A percentile compares a stretch with the other conserved stretches of the same genome.
Conservation (phyloP, 2,113 vertebrate genomes). For the Elephantulus edwardii region DNA sequence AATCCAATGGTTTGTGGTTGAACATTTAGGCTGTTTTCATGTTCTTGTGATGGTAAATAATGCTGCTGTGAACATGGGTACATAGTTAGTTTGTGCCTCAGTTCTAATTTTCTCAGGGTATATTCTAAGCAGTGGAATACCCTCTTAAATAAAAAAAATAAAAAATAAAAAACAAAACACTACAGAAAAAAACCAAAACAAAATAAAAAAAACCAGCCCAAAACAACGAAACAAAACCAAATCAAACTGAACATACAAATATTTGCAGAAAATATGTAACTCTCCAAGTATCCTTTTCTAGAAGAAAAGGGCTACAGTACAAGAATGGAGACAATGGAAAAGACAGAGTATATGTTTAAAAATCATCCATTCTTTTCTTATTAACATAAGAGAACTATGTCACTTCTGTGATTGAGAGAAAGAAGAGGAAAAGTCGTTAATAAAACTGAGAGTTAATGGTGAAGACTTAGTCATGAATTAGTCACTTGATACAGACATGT, state of each 20-base stretch:
- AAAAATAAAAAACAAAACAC: too few relatives aligned
- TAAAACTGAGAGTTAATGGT: conserved; percentile 62
- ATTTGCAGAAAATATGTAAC: neutral
- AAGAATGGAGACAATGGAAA: neutral
- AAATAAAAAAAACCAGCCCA: too few relatives aligned
- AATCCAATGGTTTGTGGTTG: too few relatives aligned
- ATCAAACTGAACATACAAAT: neutral
- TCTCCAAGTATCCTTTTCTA: neutral
- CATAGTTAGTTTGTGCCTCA: too few relatives aligned
- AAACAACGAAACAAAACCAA: too few relatives aligned
- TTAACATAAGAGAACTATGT: conserved; percentile 45
- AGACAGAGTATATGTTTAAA: neutral
- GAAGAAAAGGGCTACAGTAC: neutral
- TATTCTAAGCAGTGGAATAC: too few relatives aligned
- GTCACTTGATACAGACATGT: conserved; percentile 21
- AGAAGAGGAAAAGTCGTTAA: conserved; percentile 47
- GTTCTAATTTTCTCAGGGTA: too few relatives aligned
- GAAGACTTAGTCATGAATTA: conserved; percentile 71
- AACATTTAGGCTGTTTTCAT: too few relatives aligned
- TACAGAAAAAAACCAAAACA: too few relatives aligned
- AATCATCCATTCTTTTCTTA: conserved; percentile 31
- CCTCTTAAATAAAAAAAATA: too few relatives aligned
- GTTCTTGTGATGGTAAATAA: too few relatives aligned
- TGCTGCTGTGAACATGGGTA: too few relatives aligned
- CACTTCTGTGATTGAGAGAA: conserved; percentile 5